A percentile compares a stretch with the other conserved stretches of the same genome.
Conservation (phyloP, 2,113 vertebrate species). For the Mus musculus region GRCm39 chr2:43158001-43158500, state of each 20-base stretch:
- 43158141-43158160: slow-evolving; percentile 38
- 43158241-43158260: background rate
- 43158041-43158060: background rate
- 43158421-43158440: background rate
- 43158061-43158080: background rate
- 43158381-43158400: background rate
- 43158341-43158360: background rate
- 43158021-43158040: background rate
- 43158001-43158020: slow-evolving; percentile 3
- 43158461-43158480: background rate
- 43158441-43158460: background rate
- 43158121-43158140: background rate
- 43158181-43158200: background rate
- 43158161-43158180: slow-evolving; percentile 29
- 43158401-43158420: background rate
- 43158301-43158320: background rate
- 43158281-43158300: background rate
- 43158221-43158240: background rate
- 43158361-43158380: background rate
- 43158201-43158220: slow-evolving; percentile 7
- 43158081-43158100: background rate
- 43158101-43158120: background rate
- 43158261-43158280: background rate
- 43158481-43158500: background rate
- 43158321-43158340: background rate